phyloP scores from a whole-genome alignment of 2,888 invertebrate species.

The Oscheius sp. region DNA sequence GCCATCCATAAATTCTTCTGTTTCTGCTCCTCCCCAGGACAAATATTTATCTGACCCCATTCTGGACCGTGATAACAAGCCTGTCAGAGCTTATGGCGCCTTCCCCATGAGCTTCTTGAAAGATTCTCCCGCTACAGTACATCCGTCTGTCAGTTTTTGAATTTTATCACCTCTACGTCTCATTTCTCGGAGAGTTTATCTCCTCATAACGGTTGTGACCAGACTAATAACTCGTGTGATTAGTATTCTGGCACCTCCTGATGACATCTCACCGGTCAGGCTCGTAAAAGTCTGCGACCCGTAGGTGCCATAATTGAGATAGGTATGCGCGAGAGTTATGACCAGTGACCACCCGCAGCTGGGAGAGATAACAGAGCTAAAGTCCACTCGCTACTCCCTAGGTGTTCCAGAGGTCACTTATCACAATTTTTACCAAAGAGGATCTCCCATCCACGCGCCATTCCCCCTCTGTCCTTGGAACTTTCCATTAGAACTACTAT shows the following conservation, averaged over 20 bases:
- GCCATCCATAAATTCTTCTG: no score
- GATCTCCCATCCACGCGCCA: no score
- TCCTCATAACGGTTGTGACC: no score
- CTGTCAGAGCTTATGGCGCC: not conserved
- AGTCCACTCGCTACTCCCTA: no score
- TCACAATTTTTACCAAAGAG: no score
- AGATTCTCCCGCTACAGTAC: not conserved
- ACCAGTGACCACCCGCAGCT: conserved; percentile 32
- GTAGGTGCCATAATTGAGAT: conserved; percentile 36
- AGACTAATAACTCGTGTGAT: no score
- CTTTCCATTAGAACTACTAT: conserved; percentile 28
- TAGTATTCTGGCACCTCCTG: not conserved
- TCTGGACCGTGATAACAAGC: not conserved
- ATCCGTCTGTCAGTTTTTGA: not conserved
- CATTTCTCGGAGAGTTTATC: no score
- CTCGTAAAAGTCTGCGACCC: conserved; percentile 24
- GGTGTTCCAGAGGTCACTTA: no score
- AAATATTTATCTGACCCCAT: conserved; percentile 14
- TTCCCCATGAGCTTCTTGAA: not conserved
- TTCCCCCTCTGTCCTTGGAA: not conserved
- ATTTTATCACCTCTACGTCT: not conserved
- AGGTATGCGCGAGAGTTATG: conserved; percentile 28
- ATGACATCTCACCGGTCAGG: conserved; percentile 7
- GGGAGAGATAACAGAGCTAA: conserved; percentile 20
- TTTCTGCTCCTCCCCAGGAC: conserved; percentile 1